Evolutionary conservation across 2,888 invertebrate genomes (phyloP), one percentile per base, ranked within the genome.

Genomic region (Plebejus anna): DNA sequence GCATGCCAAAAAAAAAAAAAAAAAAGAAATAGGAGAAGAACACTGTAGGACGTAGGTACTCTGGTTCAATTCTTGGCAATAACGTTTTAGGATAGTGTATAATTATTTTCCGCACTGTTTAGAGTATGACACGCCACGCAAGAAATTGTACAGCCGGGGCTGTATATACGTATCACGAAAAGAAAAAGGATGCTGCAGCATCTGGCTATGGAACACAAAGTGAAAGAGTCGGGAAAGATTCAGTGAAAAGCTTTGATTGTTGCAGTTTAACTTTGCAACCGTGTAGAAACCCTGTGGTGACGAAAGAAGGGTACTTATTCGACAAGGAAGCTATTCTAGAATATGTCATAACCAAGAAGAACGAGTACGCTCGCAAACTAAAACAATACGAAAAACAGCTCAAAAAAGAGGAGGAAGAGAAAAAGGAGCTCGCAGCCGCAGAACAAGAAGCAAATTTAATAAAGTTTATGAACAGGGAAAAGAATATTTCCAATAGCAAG

Each of bases 121-220:
- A 66, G 4, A 66, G 11, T 16, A 98, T 98, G 98, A 98, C 98
- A 0, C 95, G 99, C 76, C 99, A 99, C 87, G 99, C 99, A 11
- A 96, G 98, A 89, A 99, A 99, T 92, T 98, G 98, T 85, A 99
- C 99, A 1, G 99, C 99, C 0, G 98, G 99, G 77, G 98, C 99
- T 9, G 99, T 99, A 11, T 99, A 99, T 88, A 98, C 99, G 0
- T 99, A 99, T 84, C 98, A 99, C 84, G 99, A 99, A 87, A 98
- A 98, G 91, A 97, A 98, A 88, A 98, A 98, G 87, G 99, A 99
- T 87, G 98, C 98, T 1, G 96, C 97, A 70, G 96, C 97, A 9
- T 98, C 99, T 16, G 99, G 99, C 7, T 99, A 99, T 89, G 99
- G 97, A 1, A 97, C 97, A 55, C 96, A 96, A 87, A 95, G 95